Conservation (phyloP, 2,888 invertebrate species). For the Pardosa pseudoannulata region DNA sequence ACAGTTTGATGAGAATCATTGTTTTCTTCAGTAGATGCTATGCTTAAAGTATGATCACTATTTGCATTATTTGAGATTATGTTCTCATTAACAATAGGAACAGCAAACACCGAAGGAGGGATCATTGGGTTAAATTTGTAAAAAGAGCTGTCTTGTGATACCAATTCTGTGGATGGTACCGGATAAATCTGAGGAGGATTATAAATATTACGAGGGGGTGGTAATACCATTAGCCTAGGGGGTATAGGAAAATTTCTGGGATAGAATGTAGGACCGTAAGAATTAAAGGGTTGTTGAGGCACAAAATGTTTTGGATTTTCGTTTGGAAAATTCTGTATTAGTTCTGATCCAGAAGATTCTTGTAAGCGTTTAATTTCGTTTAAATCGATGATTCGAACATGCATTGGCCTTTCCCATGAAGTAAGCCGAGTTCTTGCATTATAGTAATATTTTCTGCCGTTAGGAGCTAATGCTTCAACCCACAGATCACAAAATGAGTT, state of each 20-base stretch:
- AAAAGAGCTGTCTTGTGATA: not conserved
- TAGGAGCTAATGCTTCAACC: conserved; percentile 35
- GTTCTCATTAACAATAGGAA: not conserved
- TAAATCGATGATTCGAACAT: conserved; percentile 18
- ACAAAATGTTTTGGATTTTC: not conserved
- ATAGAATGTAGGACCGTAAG: not conserved
- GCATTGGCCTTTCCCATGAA: conserved; percentile 34
- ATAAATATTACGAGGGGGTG: conserved; percentile 5
- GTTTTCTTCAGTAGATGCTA: not conserved
- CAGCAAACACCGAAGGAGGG: not conserved
- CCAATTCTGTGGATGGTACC: too few relatives aligned
- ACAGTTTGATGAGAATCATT: not conserved
- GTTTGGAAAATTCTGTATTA: not conserved
- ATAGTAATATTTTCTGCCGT: conserved; percentile 37
- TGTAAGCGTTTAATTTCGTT: not conserved
- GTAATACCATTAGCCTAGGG: conserved; percentile 13
- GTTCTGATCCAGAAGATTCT: not conserved
- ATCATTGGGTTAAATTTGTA: not conserved
- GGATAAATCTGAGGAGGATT: not conserved
- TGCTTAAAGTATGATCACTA: not conserved
- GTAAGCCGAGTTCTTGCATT: conserved; percentile 22
- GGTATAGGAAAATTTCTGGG: not conserved
- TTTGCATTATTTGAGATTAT: not conserved
- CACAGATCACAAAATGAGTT: conserved; percentile 22
- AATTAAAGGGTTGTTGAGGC: not conserved